Evolutionary conservation across 2,113 vertebrate genomes (phyloP).

Genomic region (Thamnophis sirtalis): DNA sequence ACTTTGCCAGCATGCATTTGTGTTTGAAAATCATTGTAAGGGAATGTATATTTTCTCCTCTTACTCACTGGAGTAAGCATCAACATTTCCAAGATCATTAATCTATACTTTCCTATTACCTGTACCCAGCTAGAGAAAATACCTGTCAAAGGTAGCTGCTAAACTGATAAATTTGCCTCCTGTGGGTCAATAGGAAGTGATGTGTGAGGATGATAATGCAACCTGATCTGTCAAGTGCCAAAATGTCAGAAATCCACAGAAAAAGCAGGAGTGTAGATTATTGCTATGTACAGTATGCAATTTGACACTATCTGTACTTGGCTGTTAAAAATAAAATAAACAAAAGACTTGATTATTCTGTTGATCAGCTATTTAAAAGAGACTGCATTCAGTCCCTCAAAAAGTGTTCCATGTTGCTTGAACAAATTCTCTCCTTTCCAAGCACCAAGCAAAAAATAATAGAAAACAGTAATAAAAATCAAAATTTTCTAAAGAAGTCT

Average conservation of each 20-base stretch:
- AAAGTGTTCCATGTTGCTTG: neutral
- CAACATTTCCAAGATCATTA: neutral
- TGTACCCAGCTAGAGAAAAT: neutral
- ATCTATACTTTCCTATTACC: neutral
- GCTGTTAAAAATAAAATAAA: neutral
- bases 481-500: slow-evolving; percentile 70
- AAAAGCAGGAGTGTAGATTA: neutral
- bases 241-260: neutral
- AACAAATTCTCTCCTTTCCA: neutral
- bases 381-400: neutral
- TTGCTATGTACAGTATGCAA: neutral
- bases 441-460: slow-evolving; percentile 63
- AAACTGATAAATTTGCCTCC: neutral
- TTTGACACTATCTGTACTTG: neutral
- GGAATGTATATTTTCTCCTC: neutral
- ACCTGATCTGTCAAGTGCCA: neutral
- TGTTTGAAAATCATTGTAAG: neutral
- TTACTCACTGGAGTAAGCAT: neutral
- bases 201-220: neutral
- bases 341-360: neutral
- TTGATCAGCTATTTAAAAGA: neutral
- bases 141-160: neutral
- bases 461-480: slow-evolving; percentile 77
- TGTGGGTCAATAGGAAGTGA: neutral
- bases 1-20: neutral